A percentile compares a stretch with the other conserved stretches of the same genome.
These are phyloP conservation scores for Callipepla squamata DNA, from an alignment of 2,113 vertebrate species.

Conservation along the genomic window DNA sequence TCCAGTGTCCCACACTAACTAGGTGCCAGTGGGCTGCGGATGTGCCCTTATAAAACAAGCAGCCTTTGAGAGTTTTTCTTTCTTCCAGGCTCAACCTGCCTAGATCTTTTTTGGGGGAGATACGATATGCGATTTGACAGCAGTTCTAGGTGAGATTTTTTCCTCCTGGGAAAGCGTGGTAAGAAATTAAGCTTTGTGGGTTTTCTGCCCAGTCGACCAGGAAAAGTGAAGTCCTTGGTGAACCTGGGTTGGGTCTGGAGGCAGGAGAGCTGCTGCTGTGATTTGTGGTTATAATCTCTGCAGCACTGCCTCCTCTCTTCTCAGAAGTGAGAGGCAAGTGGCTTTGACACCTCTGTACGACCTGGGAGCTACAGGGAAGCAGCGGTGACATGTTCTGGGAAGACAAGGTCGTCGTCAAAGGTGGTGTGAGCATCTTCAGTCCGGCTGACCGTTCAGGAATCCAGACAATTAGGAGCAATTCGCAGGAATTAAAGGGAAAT, in stretches of 20 bases:
- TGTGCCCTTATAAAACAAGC: slow-evolving; percentile 38
- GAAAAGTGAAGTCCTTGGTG: slow-evolving; percentile 35
- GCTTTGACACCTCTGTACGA: slow-evolving; percentile 39
- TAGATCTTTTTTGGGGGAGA: slow-evolving; percentile 31
- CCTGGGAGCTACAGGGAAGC: slow-evolving; percentile 22
- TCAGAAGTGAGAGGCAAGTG: slow-evolving; percentile 14
- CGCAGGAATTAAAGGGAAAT: background rate
- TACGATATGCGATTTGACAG: slow-evolving; percentile 35
- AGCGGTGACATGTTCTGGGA: background rate
- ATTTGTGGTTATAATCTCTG: slow-evolving; percentile 18
- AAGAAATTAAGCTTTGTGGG: slow-evolving; percentile 47
- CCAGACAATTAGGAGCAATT: background rate
- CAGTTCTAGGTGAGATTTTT: slow-evolving; percentile 58
- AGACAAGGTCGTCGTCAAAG: background rate
- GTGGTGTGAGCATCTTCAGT: background rate
- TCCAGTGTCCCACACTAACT: background rate
- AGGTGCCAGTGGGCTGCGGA: background rate
- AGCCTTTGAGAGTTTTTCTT: slow-evolving; percentile 32
- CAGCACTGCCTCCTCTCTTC: background rate
- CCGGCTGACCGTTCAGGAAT: rapidly evolving
- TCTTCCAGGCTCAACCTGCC: slow-evolving; percentile 56
- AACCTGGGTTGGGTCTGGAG: background rate
- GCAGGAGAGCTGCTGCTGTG: slow-evolving; percentile 10
- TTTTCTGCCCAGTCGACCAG: slow-evolving; percentile 38
- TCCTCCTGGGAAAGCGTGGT: slow-evolving; percentile 46